These are phyloP conservation scores for Eupithecia inturbata DNA, from an alignment of 2,888 invertebrate genomes.

Conservation along the genomic window DNA sequence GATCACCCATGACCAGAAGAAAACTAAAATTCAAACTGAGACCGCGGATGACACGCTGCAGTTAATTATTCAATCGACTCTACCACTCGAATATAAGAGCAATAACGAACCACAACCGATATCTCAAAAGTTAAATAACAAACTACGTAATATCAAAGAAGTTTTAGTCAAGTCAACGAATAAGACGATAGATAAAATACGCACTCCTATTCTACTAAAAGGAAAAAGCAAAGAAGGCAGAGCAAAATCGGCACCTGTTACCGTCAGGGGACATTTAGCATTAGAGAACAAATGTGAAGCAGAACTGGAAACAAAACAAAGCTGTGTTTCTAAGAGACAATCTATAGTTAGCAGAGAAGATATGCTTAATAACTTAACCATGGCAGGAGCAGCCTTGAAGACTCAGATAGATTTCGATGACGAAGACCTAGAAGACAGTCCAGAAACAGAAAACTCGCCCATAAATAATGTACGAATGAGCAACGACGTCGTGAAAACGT, in stretches of 20 bases:
- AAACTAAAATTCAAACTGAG: constrained; percentile 37
- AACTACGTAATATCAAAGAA: constrained; percentile 44
- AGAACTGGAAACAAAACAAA: constrained; percentile 45
- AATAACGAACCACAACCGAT: not conserved
- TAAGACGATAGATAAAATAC: not conserved
- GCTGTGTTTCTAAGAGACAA: constrained; percentile 54
- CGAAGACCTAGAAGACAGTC: constrained; percentile 50
- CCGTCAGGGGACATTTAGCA: constrained; percentile 36
- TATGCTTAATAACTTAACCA: constrained; percentile 64
- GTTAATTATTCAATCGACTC: constrained; percentile 18
- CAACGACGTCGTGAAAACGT: constrained; percentile 69
- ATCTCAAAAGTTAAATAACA: constrained; percentile 31
- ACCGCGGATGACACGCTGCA: constrained; percentile 14
- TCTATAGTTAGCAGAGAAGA: constrained; percentile 67
- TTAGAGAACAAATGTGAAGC: constrained; percentile 45
- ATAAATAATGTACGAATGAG: constrained; percentile 54
- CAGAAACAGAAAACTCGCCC: constrained; percentile 24
- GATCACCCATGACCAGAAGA: constrained; percentile 54
- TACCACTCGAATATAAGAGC: constrained; percentile 7
- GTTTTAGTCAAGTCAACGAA: constrained; percentile 8
- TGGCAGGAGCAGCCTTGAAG: constrained; percentile 64
- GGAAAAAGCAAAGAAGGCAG: constrained; percentile 13
- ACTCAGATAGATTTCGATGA: constrained; percentile 58
- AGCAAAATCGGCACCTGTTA: not conserved
- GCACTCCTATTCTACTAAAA: not conserved